These are phyloP conservation scores for Wiebesia pumilae DNA, from an alignment of 1,140 invertebrate genomes.

Conservation along the genomic window DNA sequence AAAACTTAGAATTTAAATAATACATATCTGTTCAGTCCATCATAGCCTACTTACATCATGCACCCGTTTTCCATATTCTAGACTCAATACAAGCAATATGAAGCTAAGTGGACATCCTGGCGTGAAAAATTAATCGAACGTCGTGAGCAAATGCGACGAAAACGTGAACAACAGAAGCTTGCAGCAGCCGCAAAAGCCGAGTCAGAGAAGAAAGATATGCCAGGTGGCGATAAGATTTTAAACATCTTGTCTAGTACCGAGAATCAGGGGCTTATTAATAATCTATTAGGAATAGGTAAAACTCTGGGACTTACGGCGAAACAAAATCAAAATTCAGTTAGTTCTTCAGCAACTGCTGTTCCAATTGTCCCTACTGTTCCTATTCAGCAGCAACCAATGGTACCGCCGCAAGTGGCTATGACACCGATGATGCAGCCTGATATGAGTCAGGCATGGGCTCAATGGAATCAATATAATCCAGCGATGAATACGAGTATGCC, in stretches of 20 bases:
- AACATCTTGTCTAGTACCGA: slow-evolving; percentile 72
- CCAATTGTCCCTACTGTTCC: slow-evolving; percentile 27
- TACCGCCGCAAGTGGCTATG: slow-evolving; percentile 51
- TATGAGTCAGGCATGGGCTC: slow-evolving; percentile 62
- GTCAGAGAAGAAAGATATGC: slow-evolving; percentile 65
- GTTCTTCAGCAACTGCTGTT: neutral
- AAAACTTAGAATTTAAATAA: neutral
- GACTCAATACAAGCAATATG: slow-evolving; percentile 86
- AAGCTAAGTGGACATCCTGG: slow-evolving; percentile 88
- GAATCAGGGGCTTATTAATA: slow-evolving; percentile 72
- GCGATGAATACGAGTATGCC: slow-evolving; percentile 56
- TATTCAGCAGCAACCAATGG: slow-evolving; percentile 45
- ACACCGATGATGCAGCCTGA: slow-evolving; percentile 61
- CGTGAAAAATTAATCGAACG: slow-evolving; percentile 84
- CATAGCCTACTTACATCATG: neutral
- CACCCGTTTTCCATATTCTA: slow-evolving; percentile 61
- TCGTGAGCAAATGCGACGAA: slow-evolving; percentile 86
- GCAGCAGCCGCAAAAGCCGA: slow-evolving; percentile 60
- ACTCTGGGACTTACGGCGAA: slow-evolving; percentile 71
- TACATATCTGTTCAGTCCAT: neutral
- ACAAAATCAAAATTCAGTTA: slow-evolving; percentile 55
- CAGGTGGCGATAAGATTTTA: slow-evolving; percentile 72
- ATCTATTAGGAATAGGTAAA: slow-evolving; percentile 72
- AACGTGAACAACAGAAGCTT: slow-evolving; percentile 75
- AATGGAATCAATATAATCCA: slow-evolving; percentile 70